These are phyloP conservation scores for Subacronicta megacephala DNA, from an alignment of 2,888 invertebrate genomes.

Conservation along the genomic window DNA sequence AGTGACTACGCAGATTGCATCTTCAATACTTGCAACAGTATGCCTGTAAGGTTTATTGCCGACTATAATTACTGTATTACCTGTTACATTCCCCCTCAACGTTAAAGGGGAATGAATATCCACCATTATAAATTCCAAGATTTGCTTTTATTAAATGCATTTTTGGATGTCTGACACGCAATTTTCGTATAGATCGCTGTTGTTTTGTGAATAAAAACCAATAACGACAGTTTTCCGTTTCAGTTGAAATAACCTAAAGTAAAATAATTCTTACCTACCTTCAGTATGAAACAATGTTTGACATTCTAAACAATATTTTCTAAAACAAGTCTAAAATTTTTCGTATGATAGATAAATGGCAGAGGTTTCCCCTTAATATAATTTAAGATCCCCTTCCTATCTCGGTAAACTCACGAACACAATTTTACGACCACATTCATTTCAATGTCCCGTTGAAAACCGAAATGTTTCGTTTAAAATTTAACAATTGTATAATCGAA, in stretches of 20 bases:
- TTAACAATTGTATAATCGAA: slow-evolving; percentile 67
- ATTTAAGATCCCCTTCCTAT: slow-evolving; percentile 12
- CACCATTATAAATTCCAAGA: background rate
- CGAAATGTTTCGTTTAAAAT: slow-evolving; percentile 38
- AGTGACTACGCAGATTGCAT: slow-evolving; percentile 73
- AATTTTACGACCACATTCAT: slow-evolving; percentile 28
- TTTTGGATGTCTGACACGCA: no score
- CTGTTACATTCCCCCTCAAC: slow-evolving; percentile 54
- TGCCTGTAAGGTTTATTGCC: slow-evolving; percentile 64
- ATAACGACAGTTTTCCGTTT: no score
- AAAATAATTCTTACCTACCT: no score
- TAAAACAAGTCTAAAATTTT: no score
- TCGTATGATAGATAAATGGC: no score
- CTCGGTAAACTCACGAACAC: slow-evolving; percentile 38
- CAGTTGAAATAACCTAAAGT: no score
- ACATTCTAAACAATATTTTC: no score
- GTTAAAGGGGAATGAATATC: background rate
- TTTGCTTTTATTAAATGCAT: background rate
- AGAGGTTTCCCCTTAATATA: slow-evolving; percentile 10
- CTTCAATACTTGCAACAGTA: slow-evolving; percentile 68
- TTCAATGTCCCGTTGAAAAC: slow-evolving; percentile 21
- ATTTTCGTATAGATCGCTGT: no score
- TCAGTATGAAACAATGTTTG: no score
- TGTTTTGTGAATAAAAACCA: background rate
- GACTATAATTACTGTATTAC: slow-evolving; percentile 73